Conservation (phyloP, 2,797 vertebrate genomes). For the Triplophysa yarkandensis region DNA sequence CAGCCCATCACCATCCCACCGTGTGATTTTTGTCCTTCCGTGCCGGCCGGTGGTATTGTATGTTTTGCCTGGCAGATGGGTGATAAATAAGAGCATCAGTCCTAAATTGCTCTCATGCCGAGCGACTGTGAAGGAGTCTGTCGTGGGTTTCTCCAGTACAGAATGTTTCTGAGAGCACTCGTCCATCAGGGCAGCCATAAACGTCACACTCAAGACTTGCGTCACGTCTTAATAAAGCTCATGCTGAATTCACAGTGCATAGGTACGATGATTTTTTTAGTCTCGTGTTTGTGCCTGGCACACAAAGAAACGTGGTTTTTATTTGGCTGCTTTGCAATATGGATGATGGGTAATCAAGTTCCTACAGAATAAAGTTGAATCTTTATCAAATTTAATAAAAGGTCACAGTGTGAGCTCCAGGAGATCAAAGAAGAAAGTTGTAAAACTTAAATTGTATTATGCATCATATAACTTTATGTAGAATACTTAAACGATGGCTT, state of each 20-base stretch:
- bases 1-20: neutral
- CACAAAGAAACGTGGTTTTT: too few relatives aligned
- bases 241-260: neutral
- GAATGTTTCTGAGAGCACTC: slow-evolving; percentile 13
- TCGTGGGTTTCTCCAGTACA: neutral
- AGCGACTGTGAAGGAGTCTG: neutral
- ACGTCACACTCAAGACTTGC: slow-evolving; percentile 1
- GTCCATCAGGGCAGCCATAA: slow-evolving; percentile 7
- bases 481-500: neutral
- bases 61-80: slow-evolving; percentile 27
- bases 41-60: neutral
- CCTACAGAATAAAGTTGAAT: neutral
- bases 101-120: neutral
- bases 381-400: neutral
- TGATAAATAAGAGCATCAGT: slow-evolving; percentile 31
- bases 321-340: neutral
- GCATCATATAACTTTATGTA: neutral
- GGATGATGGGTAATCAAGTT: neutral
- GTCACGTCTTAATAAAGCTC: slow-evolving; percentile 8
- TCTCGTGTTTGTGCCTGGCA: too few relatives aligned
- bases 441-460: neutral
- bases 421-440: neutral
- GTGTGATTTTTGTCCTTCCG: neutral
- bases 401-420: neutral
- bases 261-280: too few relatives aligned